Percentiles rank a stretch among this genome's conserved stretches.
These are phyloP conservation scores for Tychaedon coryphoeus DNA, from an alignment of 2,113 vertebrate species.

Conservation along the genomic window DNA sequence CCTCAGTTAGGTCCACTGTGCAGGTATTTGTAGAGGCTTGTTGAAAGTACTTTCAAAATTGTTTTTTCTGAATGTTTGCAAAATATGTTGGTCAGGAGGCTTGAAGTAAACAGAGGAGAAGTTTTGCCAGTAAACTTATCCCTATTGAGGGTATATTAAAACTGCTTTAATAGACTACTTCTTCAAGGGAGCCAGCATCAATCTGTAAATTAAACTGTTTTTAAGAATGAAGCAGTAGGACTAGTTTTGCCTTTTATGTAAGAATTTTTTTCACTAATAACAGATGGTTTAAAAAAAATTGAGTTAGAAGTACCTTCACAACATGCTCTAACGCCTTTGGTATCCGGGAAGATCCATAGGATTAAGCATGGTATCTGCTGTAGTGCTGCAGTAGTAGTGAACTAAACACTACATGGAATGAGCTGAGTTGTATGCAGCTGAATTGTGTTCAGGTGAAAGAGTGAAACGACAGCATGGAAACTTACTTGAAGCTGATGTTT, in stretches of 20 bases:
- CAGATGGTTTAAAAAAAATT: not conserved
- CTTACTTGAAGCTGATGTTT: not conserved
- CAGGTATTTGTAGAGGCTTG: not conserved
- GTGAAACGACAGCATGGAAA: not conserved
- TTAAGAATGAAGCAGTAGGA: not conserved
- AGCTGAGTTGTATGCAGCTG: not conserved
- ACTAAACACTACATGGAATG: not conserved
- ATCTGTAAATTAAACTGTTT: not conserved
- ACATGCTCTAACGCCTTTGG: not conserved
- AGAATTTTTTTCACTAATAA: not conserved
- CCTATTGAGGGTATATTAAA: not conserved
- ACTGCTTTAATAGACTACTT: not conserved
- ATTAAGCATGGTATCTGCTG: not conserved
- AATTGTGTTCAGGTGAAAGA: not conserved
- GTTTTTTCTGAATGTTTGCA: not conserved
- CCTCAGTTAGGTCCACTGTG: fast-evolving
- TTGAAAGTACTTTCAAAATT: not conserved
- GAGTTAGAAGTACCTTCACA: not conserved
- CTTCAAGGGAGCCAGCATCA: not conserved
- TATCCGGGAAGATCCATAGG: not conserved
- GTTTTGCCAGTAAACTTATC: not conserved
- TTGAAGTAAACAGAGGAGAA: not conserved
- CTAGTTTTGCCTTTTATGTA: not conserved
- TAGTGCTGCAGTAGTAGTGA: not conserved
- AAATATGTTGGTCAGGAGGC: not conserved